Evolutionary conservation across 2,888 invertebrate species (phyloP).

Genomic region (Hirtodrosophila cameraria): DNA sequence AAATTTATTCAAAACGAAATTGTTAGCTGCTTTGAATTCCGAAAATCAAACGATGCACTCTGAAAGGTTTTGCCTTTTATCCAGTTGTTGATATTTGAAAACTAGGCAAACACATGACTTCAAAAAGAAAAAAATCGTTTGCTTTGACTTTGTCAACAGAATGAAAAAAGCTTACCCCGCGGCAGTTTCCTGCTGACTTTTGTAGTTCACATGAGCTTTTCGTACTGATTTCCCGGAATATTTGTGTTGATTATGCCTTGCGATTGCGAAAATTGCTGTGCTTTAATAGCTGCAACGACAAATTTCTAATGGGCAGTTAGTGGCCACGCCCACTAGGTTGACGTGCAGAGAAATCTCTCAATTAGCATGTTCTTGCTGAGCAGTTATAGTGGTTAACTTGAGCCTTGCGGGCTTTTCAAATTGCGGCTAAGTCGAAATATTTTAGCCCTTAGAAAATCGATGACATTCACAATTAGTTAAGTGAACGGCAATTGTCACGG

Average conservation of each 20-base stretch:
- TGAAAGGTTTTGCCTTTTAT: too few species aligned
- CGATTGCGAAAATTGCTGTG: neutral
- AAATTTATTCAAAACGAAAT: too few species aligned
- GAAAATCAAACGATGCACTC: too few species aligned
- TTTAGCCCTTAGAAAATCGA: constrained; percentile 55
- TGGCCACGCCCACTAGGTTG: constrained; percentile 58
- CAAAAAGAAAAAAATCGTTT: too few species aligned
- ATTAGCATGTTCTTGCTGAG: constrained; percentile 63
- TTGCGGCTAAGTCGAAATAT: constrained; percentile 56
- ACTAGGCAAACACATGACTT: too few species aligned
- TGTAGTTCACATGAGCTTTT: neutral
- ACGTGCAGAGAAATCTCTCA: constrained; percentile 54
- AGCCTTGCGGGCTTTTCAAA: constrained; percentile 46
- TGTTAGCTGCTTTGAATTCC: too few species aligned
- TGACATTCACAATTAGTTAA: constrained; percentile 61
- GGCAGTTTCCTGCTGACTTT: constrained; percentile 6
- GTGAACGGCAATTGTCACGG: constrained; percentile 13
- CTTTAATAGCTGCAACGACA: constrained; percentile 26
- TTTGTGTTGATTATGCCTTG: constrained; percentile 1
- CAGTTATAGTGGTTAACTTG: constrained; percentile 55
- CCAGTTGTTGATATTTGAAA: too few species aligned
- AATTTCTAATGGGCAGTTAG: constrained; percentile 57
- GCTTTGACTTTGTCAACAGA: constrained; percentile 66
- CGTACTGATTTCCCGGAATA: constrained; percentile 12
- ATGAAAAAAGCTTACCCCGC: constrained; percentile 58